phyloP scores from a whole-genome alignment of 2,888 invertebrate species.

The Agelastica alni region DNA sequence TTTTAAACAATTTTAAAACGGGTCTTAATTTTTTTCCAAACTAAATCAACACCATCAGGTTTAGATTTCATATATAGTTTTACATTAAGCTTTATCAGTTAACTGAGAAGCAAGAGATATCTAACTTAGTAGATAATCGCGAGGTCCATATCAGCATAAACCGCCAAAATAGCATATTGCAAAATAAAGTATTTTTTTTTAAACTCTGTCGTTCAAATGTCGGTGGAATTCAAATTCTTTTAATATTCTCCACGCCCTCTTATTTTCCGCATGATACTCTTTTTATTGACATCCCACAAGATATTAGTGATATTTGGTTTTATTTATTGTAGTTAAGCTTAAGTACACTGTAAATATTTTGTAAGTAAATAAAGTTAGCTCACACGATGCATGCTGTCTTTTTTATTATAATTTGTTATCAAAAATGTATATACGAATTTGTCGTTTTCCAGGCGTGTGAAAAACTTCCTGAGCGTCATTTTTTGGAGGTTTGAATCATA shows the following conservation, averaged over 20 bases:
- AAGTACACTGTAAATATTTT: slow-evolving; percentile 14
- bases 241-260: not conserved
- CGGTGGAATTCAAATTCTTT: not conserved
- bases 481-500: slow-evolving; percentile 23
- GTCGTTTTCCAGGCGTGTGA: slow-evolving; percentile 7
- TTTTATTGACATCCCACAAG: not conserved
- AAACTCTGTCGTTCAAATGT: too few species aligned
- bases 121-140: too few species aligned
- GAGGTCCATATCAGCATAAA: too few species aligned
- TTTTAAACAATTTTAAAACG: too few species aligned
- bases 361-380: slow-evolving; percentile 19
- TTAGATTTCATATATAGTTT: too few species aligned
- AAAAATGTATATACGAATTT: slow-evolving; percentile 8
- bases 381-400: not conserved
- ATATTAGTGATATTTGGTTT: slow-evolving; percentile 24
- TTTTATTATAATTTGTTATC: slow-evolving; percentile 4
- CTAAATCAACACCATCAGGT: too few species aligned
- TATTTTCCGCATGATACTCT: slow-evolving; percentile 13
- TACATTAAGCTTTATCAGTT: too few species aligned
- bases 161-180: too few species aligned
- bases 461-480: not conserved
- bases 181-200: too few species aligned
- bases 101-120: too few species aligned
- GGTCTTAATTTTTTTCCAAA: too few species aligned
- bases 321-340: slow-evolving; percentile 33